These are phyloP conservation scores for Anthoptus insignis DNA, from an alignment of 2,888 invertebrate species.

Conservation along the genomic window DNA sequence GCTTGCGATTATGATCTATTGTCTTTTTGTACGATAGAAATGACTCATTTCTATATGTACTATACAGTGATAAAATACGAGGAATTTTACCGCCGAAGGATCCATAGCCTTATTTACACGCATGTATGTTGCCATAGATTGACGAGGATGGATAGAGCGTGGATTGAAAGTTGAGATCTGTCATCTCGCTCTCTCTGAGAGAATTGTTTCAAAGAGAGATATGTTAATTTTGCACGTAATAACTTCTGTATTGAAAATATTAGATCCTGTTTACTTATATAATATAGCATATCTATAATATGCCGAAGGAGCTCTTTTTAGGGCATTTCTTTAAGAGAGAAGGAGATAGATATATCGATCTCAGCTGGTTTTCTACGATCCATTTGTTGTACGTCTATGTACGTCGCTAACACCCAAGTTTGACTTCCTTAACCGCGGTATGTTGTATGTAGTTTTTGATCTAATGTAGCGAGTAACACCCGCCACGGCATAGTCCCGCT, in stretches of 20 bases:
- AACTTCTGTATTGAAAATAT: too few species aligned
- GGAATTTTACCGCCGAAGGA: slow-evolving; percentile 62
- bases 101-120: slow-evolving; percentile 64
- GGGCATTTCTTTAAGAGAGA: neutral
- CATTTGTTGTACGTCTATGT: slow-evolving; percentile 43
- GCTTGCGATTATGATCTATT: too few species aligned
- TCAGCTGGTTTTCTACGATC: neutral
- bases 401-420: slow-evolving; percentile 65
- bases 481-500: slow-evolving; percentile 66
- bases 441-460: slow-evolving; percentile 55
- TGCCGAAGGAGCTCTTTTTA: too few species aligned
- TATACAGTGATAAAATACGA: too few species aligned
- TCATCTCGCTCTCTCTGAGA: neutral
- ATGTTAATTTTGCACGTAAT: too few species aligned
- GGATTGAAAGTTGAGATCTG: neutral
- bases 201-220: too few species aligned
- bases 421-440: slow-evolving; percentile 59
- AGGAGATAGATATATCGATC: neutral
- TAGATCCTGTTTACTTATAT: too few species aligned
- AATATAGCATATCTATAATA: too few species aligned
- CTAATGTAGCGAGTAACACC: slow-evolving; percentile 47
- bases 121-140: slow-evolving; percentile 54
- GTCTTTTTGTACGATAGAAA: too few species aligned
- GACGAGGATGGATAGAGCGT: neutral
- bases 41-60: too few species aligned